A percentile compares a stretch with the other conserved stretches of the same genome.
Conservation (phyloP, 1,140 invertebrate species). For the Drosophila seguyi region DNA sequence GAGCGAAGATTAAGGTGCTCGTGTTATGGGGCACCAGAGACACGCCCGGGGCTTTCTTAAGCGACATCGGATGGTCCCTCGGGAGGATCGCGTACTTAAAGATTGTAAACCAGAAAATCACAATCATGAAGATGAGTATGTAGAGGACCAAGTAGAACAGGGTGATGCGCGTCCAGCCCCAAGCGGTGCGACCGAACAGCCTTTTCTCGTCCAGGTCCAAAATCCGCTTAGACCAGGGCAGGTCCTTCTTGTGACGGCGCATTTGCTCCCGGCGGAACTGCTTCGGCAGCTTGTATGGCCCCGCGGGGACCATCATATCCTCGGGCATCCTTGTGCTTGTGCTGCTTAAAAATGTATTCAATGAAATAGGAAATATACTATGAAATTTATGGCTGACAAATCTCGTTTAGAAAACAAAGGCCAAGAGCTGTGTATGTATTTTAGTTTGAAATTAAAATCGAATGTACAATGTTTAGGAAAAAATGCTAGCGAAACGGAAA, state of each 20-base stretch:
- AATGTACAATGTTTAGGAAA: not conserved
- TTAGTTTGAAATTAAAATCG: not conserved
- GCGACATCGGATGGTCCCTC: not conserved
- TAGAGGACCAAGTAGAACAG: constrained; percentile 53
- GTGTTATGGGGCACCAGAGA: constrained; percentile 31
- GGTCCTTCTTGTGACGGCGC: constrained; percentile 27
- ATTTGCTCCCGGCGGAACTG: constrained; percentile 45
- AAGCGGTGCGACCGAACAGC: constrained; percentile 42
- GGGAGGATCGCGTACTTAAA: not conserved
- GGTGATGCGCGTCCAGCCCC: constrained; percentile 46
- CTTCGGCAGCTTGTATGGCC: constrained; percentile 48
- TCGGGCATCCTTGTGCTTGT: constrained; percentile 25
- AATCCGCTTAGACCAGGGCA: constrained; percentile 58
- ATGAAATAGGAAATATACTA: not conserved
- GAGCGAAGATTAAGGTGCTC: not conserved
- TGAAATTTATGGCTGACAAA: not conserved
- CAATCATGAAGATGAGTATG: not conserved
- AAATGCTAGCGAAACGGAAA: not conserved
- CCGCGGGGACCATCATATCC: constrained; percentile 33
- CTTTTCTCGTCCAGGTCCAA: constrained; percentile 46
- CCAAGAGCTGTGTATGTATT: no score
- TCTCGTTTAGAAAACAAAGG: not conserved
- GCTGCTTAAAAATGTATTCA: not conserved
- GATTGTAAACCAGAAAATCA: not conserved
- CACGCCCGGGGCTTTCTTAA: constrained; percentile 43